A percentile compares a stretch with the other conserved stretches of the same genome.
Evolutionary conservation across 2,888 invertebrate genomes (phyloP).

Genomic region (Philhelius pedissequus): DNA sequence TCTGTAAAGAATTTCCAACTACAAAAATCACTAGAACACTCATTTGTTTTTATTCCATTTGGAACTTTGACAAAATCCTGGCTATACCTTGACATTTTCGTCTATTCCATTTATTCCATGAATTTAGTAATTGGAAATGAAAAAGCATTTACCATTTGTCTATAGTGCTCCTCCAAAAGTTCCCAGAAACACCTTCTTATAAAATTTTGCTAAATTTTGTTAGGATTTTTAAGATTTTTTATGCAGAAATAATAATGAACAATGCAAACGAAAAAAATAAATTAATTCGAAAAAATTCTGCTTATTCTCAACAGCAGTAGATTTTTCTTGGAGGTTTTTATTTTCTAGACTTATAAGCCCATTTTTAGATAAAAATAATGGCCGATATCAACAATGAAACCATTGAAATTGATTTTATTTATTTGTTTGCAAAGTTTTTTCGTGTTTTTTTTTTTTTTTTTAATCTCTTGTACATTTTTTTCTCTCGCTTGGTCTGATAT

Average conservation of each 20-base stretch:
- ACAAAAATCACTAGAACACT: too few species aligned
- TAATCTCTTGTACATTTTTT: background rate
- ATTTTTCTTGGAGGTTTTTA: background rate
- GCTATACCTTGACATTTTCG: too few species aligned
- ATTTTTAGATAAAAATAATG: conserved; percentile 5
- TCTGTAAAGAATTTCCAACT: too few species aligned
- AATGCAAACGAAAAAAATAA: background rate
- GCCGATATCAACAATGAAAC: conserved; percentile 21
- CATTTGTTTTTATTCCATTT: too few species aligned
- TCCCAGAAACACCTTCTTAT: too few species aligned
- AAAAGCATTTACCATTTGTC: too few species aligned
- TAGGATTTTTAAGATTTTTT: too few species aligned
- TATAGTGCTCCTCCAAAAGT: too few species aligned
- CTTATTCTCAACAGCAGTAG: background rate
- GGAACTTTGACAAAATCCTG: too few species aligned
- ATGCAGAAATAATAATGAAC: background rate
- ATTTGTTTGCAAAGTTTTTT: conserved; percentile 1
- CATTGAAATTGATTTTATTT: conserved; percentile 52
- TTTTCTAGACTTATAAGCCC: background rate
- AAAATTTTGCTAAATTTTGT: too few species aligned
- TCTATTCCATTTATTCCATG: too few species aligned
- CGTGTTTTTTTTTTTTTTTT: background rate
- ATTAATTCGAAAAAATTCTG: background rate
- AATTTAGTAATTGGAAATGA: too few species aligned
- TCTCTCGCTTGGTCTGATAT: background rate